Base-by-base conservation (phyloP, 2,113 vertebrate species). In the Odontophorus gujanensis region DNA sequence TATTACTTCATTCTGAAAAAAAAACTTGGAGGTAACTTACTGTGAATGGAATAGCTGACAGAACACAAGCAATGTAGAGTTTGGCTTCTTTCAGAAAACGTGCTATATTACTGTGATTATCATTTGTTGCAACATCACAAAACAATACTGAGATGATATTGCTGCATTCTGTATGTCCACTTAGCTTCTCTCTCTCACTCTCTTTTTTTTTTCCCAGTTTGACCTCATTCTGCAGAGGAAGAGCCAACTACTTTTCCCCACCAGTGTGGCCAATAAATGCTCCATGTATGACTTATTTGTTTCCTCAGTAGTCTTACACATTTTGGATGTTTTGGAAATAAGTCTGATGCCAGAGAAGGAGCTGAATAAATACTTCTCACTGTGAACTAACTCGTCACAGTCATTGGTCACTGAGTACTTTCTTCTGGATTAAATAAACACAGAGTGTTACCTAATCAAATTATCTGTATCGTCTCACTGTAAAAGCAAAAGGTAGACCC, bases 1-100 rank as follows among this genome's bases (percentile, higher is more conserved):
- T 91, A 85, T 90, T 24, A 92, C 61, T 93, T 88, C 87, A 90
- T 88, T 91, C 53, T 68, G 51, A 51, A 92, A 95, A 94, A 94
- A 81, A 50, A 62, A 12, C 9, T 91, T 87, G 69, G 87, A 89
- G 73, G 85, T 92, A 75, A 81, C 82, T 53, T 91, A 58, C 80
- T 88, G 43, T 53, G 61, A 95, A 58, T 6, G 10, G 45, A 72
- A 74, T 47, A 85, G 20, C 81, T 71, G 72, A 65, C 87, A 91
- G 65, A 85, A 55, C 17, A 61, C 3, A 20, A 95, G 32, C 40
- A 78, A 65, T 72, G 40, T 45, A 42, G 73, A 71, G 59, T 57
- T 91, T 78, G 48, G 24, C 86, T 85, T 61, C 47, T 83, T 82
- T 85, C 79, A 74, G 82, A 93, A 83, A 79, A 32, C 67, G 51